Conservation (phyloP, 2,113 vertebrate species). For the Psettodes erumei region DNA sequence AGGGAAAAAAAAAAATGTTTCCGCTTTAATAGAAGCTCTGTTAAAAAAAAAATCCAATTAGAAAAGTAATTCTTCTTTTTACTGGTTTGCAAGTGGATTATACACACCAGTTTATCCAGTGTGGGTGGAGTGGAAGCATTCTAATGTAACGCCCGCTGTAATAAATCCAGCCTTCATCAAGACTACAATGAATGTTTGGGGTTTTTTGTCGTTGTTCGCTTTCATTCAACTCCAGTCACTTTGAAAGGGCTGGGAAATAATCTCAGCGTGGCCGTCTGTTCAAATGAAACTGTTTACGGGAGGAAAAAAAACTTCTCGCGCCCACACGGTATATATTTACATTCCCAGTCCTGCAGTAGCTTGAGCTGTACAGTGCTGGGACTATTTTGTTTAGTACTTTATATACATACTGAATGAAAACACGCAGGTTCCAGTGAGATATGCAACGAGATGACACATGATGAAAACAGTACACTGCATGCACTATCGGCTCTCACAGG, state of each 20-base stretch:
- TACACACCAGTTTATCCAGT: not conserved
- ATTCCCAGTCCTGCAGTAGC: not conserved
- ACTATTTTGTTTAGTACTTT: constrained; percentile 19
- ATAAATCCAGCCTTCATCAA: not conserved
- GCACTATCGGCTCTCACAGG: constrained; percentile 57
- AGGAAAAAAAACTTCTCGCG: not conserved
- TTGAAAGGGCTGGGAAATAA: not conserved
- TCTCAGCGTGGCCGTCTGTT: not conserved
- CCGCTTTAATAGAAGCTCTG: not conserved
- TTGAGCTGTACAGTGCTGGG: not conserved
- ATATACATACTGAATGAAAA: constrained; percentile 33
- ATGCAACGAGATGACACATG: constrained; percentile 42
- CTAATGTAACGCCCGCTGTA: not conserved
- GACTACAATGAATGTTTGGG: too few relatives aligned
- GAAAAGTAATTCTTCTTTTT: not conserved
- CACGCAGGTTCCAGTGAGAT: constrained; percentile 21
- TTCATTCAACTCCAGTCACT: not conserved
- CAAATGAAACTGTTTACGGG: not conserved
- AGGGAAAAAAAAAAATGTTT: not conserved
- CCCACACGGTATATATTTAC: too few relatives aligned
- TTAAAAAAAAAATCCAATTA: not conserved
- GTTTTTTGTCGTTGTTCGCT: too few relatives aligned
- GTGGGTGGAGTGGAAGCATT: not conserved
- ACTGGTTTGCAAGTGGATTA: not conserved
- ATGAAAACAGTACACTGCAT: constrained; percentile 32